phyloP scores from a whole-genome alignment of 2,888 invertebrate genomes.

The Agrochola litura region DNA sequence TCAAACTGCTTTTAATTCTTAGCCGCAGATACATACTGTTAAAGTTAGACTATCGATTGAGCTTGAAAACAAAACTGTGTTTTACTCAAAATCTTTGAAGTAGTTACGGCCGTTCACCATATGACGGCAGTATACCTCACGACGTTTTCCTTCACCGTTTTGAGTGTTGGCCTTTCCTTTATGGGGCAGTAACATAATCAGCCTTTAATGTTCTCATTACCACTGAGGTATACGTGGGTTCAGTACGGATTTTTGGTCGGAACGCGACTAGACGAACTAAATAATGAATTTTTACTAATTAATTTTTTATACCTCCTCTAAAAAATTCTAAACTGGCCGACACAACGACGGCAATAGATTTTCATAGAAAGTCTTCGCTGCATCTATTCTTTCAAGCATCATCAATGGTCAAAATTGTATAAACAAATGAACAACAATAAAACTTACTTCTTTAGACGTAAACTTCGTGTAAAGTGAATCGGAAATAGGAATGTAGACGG shows the following conservation, averaged over 20 bases:
- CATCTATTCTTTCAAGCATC: neutral
- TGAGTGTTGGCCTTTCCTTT: neutral
- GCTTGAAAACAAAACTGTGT: too few relatives aligned
- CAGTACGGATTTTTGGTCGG: neutral
- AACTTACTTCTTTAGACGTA: constrained; percentile 87
- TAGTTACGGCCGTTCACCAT: too few relatives aligned
- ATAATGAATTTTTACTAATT: neutral
- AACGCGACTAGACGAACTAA: neutral
- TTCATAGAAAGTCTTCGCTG: neutral
- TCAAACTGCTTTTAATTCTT: too few relatives aligned
- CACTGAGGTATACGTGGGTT: neutral
- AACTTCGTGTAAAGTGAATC: constrained; percentile 94
- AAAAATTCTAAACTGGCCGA: neutral
- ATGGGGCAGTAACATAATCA: neutral
- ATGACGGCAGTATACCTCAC: too few relatives aligned
- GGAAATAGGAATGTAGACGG: constrained; percentile 95
- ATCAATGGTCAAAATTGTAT: neutral
- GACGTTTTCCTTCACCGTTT: neutral
- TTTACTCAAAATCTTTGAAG: too few relatives aligned
- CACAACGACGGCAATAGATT: neutral
- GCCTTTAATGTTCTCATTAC: neutral
- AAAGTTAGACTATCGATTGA: too few relatives aligned
- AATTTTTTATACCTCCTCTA: neutral
- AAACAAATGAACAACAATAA: constrained; percentile 11
- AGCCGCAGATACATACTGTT: too few relatives aligned